Evolutionary conservation across 2,888 invertebrate species (phyloP), one percentile per base, ranked within the genome.

Genomic region (Emmelina monodactyla): DNA sequence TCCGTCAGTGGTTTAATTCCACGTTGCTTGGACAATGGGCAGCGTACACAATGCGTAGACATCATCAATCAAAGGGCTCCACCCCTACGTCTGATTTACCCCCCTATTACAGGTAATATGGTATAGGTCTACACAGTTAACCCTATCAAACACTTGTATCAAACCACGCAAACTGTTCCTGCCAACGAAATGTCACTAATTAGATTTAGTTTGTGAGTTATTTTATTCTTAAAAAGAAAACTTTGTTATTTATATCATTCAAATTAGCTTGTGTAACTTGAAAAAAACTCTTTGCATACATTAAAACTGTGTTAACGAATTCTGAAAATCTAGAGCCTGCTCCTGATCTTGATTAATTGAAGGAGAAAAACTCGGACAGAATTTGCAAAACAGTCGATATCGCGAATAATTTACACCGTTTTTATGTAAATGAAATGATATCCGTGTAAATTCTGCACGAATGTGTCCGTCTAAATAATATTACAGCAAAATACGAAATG

Each of bases 1-100:
- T 47, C 39, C 61, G 60, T 59, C 55, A 63, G 67, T 72, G 67
- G 71, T 70, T 72, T 71, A 68, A 64, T 60, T 65, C 58, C 60
- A 53, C 58, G 61, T 54, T 57, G 53, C 53, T 60, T 52, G 68
- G 69, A 75, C 73, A 75, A 72, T 71, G 61, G 65, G 57, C 58
- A 54, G 53, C 50, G 58, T 55, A 59, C 61, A 64, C 65, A 65
- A 65, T 61, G 54, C 60, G 49, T 53, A 58, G 58, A 56, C 58
- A 56, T 68, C 72, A 72, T 73, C 72, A 71, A 72, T 73, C 72
- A 73, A 62, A 56, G 61, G 53, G 49, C 48, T 43, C 41, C 36
- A 41, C 43, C 38, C 44, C 32, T 6, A 30, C 33, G 34, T n/a
- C n/a, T n/a, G n/a, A n/a, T n/a, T n/a, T n/a, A n/a, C n/a, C n/a